Base-by-base conservation (phyloP, 2,797 vertebrate species). In the Pipistrellus pygmaeus region DNA sequence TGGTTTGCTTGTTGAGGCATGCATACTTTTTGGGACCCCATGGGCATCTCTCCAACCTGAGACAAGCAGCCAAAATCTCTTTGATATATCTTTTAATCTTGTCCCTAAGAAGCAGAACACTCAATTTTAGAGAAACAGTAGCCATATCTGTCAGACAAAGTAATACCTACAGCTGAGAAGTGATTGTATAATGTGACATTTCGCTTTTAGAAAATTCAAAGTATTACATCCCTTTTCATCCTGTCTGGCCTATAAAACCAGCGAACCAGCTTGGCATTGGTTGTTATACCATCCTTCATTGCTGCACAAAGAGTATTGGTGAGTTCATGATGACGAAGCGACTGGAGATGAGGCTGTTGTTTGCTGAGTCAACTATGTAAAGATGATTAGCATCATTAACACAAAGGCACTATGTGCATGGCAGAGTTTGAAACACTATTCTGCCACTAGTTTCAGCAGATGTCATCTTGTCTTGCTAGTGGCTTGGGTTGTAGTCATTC, bases 401-500 rank as follows among this genome's bases (percentile, higher is more conserved):
- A 90, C 11, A 72, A 88, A 87, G 88, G 18, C 18, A 8, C 78
- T 64, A 2, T 84, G 83, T 90, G 88, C 80, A 48, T 90, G 93
- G 57, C 85, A 84, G 83, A 96, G 64, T 93, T 62, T 84, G 44
- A 88, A 95, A 97, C 83, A n/a, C 80, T 90, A 44, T 83, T 46
- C 0, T 95, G 81, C 60, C 55, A 77, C 80, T 30, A 27, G 48
- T 78, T 95, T 95, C 75, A 92, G 88, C 68, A 95, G 85, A 57
- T 96, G 86, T 91, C 94, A 85, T 95, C 71, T 96, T 92, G 66
- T 95, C 91, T 80, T 90, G 82, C 84, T 91, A 96, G 57, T 86
- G 91, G 38, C 86, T 82, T 60, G 72, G 84, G 69, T 93, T 96
- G 27, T 21, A 93, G 11, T 55, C 91, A 76, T 35, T 96, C 46